A percentile compares a stretch with the other conserved stretches of the same genome.
Evolutionary conservation across 1,140 invertebrate genomes (phyloP).

Genomic region (Trichonephila clavipes): DNA sequence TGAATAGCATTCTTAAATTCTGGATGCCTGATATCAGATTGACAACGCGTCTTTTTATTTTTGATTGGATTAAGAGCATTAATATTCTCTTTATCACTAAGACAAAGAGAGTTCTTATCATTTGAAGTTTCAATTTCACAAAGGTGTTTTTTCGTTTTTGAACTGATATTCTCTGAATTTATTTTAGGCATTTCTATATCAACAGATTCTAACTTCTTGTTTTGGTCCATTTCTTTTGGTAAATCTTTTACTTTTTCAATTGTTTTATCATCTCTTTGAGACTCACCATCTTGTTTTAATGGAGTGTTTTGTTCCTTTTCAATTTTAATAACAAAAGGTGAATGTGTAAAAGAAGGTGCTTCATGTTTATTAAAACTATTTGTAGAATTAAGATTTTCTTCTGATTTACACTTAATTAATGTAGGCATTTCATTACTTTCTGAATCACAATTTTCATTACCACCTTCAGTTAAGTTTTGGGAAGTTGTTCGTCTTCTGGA

Average conservation of each 20-base stretch:
- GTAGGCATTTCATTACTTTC: conserved; percentile 61
- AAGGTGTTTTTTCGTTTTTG: conserved; percentile 9
- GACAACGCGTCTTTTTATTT: conserved; percentile 51
- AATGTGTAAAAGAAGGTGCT: conserved; percentile 36
- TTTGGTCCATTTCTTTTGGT: not conserved
- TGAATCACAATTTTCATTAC: conserved; percentile 37
- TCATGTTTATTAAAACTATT: not conserved
- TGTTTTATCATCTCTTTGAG: not conserved
- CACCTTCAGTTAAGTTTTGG: conserved; percentile 38
- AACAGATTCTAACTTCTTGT: not conserved
- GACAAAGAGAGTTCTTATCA: conserved; percentile 64
- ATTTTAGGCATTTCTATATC: conserved; percentile 48
- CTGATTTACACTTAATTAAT: conserved; percentile 57
- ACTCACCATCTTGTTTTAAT: not conserved
- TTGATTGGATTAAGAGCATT: conserved; percentile 47
- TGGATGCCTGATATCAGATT: conserved; percentile 4
- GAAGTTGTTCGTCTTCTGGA: conserved; percentile 59
- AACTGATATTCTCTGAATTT: conserved; percentile 34
- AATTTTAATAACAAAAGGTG: conserved; percentile 65
- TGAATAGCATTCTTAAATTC: conserved; percentile 54
- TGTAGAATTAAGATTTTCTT: conserved; percentile 47
- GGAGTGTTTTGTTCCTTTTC: not conserved
- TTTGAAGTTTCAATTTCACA: conserved; percentile 23
- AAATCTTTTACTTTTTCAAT: not conserved
- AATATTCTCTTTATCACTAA: conserved; percentile 73